These are phyloP conservation scores for Dendrocincla fuliginosa DNA, from an alignment of 2,797 vertebrate species.

Conservation along the genomic window DNA sequence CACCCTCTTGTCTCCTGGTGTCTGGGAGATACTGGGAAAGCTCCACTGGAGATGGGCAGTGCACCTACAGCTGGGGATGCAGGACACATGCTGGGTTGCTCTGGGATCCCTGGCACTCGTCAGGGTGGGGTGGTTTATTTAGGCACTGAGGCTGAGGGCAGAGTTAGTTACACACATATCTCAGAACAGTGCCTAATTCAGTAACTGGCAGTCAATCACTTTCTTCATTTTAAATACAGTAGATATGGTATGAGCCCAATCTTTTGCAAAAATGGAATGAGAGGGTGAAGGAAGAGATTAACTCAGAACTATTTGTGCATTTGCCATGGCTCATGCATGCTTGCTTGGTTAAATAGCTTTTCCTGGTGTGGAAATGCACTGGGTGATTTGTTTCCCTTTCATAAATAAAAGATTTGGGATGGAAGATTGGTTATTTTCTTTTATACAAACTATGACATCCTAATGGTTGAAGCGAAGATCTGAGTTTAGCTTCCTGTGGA, in stretches of 20 bases:
- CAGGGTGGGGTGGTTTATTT: conserved; percentile 31
- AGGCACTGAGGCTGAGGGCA: not conserved
- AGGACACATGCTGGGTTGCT: not conserved
- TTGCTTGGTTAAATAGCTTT: conserved; percentile 58
- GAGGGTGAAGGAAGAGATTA: conserved; percentile 54
- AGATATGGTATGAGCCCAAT: not conserved
- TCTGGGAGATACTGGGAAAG: not conserved
- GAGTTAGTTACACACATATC: conserved; percentile 35
- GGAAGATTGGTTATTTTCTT: conserved; percentile 54
- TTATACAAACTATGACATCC: conserved; percentile 24
- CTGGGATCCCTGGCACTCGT: not conserved
- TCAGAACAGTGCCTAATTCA: conserved; percentile 13
- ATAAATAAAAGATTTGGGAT: conserved; percentile 66
- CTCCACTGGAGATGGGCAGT: not conserved
- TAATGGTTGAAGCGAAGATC: not conserved
- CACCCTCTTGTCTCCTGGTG: not conserved
- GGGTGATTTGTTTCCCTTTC: conserved; percentile 51
- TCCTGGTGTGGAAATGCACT: conserved; percentile 50
- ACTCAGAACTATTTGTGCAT: conserved; percentile 37
- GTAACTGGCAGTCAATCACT: conserved; percentile 49
- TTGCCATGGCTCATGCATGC: conserved; percentile 40
- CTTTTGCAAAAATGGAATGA: conserved; percentile 41
- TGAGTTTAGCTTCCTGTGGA: not conserved
- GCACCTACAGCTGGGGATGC: not conserved
- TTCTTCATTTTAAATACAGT: conserved; percentile 47